Evolutionary conservation across 2,113 vertebrate genomes (phyloP), one percentile per base, ranked within the genome.

Genomic region (Dendropsophus ebraccatus): DNA sequence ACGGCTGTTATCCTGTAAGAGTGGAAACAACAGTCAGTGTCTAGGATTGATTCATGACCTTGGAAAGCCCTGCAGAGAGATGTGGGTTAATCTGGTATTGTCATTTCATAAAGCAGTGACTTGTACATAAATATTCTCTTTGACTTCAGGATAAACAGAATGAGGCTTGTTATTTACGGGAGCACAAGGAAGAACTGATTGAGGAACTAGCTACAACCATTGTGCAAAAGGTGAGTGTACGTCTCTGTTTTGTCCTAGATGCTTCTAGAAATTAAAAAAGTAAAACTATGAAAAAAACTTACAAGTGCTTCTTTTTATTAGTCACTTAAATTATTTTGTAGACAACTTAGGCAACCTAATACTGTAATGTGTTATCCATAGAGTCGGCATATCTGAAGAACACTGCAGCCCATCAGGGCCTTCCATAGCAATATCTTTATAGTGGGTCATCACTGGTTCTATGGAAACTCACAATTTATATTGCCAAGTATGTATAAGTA

Each of bases 161-260:
- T 58, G 98, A 98, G 90, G 97, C 97, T 90, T 95, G 95, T 54
- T 99, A 99, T 93, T 93, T 99, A 73, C 95, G 93, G 82, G 97
- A 97, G 82, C 97, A 99, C 93, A 97, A 95, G 91, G 97, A 99
- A 52, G 97, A 99, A 88, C 95, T 99, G 87, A 96, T 98, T 78
- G 97, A 99, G 91, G 98, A 99, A 88, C 95, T 99, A 65, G 97
- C 98, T 37, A 95, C 96, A 16, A 96, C 97, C 21, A 98, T 99
- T 9, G 95, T 99, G 85, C 97, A 98, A 88, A 99, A 99, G 95
- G 98, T 99, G 93, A 79, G 92, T 12, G 30, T 25, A 30, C 21
- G 23, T 21, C 67, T 41, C 19, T 23, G 17, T 17, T 70, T 41
- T 41, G 1, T 37, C 19, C 16, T 37, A n/a, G 32, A 10, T 70